Conservation (phyloP, 2,888 invertebrate genomes). For the Meandrusa payeni region DNA sequence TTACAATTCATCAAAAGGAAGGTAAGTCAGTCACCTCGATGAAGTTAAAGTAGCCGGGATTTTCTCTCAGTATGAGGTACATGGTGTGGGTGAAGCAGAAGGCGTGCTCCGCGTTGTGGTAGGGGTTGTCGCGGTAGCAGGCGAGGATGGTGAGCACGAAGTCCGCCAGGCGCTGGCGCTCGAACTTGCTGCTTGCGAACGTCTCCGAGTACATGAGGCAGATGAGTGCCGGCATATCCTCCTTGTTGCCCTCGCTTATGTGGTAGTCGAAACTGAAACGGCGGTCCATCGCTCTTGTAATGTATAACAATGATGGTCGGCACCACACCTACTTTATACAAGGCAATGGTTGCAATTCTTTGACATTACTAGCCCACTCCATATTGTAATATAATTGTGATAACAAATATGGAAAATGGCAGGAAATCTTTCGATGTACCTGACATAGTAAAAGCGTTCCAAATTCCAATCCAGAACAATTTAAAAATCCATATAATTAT, state of each 20-base stretch:
- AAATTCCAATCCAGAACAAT: too few species aligned
- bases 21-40: slow-evolving; percentile 73
- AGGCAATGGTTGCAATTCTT: too few species aligned
- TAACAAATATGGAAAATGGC: too few species aligned
- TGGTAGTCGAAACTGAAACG: slow-evolving; percentile 77
- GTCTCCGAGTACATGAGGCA: slow-evolving; percentile 76
- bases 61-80: slow-evolving; percentile 75
- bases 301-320: too few species aligned
- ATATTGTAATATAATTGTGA: too few species aligned
- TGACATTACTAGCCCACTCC: too few species aligned
- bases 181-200: slow-evolving; percentile 61
- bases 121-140: slow-evolving; percentile 78
- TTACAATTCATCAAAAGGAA: too few species aligned
- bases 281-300: not conserved
- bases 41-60: slow-evolving; percentile 65
- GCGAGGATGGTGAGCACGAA: slow-evolving; percentile 72
- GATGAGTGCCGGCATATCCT: slow-evolving; percentile 74
- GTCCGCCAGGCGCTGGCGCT: slow-evolving; percentile 54
- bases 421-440: too few species aligned
- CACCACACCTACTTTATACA: too few species aligned
- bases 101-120: slow-evolving; percentile 83
- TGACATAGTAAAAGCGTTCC: too few species aligned
- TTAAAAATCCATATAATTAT: too few species aligned
- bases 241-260: slow-evolving; percentile 67
- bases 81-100: slow-evolving; percentile 83